Base-by-base conservation (phyloP, 2,888 invertebrate genomes). In the Dendrolimus houi region DNA sequence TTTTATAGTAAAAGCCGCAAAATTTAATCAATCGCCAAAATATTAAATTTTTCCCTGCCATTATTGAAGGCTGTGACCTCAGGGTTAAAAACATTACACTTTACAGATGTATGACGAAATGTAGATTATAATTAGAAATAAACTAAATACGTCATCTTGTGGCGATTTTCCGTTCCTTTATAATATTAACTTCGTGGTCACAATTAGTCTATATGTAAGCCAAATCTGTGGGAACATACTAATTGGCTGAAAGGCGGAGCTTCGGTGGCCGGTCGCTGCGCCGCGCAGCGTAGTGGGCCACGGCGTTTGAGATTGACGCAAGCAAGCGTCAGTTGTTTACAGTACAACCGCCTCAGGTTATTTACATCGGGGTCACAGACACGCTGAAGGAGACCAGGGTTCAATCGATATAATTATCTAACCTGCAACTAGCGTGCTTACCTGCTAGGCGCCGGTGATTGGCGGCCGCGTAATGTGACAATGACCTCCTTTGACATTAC, bases 361-460 rank as follows among this genome's bases (percentile, higher is more conserved):
- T 89, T 89, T 86, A 87, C 90, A 88, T 87, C 85, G 89, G 87
- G 89, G 89, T 90, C 88, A 89, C 86, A 90, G 89, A 89, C 89
- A 88, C 86, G 76, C 69, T 72, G 86, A 87, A 86, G 87, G 85
- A 85, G 85, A 85, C 79, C 77, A 75, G 77, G 79, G 81, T 83
- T 83, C 83, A 81, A 82, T 83, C 82, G 80, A 82, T 84, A 79
- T 84, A 79, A 83, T 84, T 82, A 86, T 83, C 84, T 85, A 85
- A 87, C 77, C 75, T 77, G 77, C 71, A 70, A 75, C 76, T 75
- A 73, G 68, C 67, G 69, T 65, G 68, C 63, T 67, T 74, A 75
- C 75, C 74, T 71, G 75, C 60, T 56, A 58, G 54, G 57, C 55
- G 66, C 58, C 71, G 65, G 64, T 61, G 63, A 66, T 67, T 62